phyloP scores from a whole-genome alignment of 2,113 vertebrate species.

The Seriola dumerili region DNA sequence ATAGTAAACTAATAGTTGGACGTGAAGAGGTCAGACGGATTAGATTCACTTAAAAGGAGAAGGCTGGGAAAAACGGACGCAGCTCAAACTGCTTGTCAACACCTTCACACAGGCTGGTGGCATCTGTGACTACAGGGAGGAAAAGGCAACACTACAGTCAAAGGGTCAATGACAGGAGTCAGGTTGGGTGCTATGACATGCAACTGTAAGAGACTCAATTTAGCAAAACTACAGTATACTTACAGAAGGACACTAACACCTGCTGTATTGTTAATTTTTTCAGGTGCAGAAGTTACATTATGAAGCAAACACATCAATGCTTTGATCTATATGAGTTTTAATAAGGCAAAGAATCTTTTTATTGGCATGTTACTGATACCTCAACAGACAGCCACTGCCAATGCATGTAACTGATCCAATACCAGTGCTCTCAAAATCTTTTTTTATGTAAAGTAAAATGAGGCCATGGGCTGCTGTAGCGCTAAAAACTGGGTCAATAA shows the following conservation, averaged over 20 bases:
- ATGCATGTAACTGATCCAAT: no score
- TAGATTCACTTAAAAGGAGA: conserved; percentile 77
- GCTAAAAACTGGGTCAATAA: neutral
- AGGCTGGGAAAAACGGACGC: conserved; percentile 64
- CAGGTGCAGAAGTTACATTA: no score
- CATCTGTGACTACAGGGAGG: conserved; percentile 3
- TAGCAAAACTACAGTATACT: neutral
- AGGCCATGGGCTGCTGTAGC: neutral
- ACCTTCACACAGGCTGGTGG: conserved; percentile 26
- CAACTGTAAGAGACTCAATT: neutral
- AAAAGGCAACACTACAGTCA: neutral
- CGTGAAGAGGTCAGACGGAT: conserved; percentile 79
- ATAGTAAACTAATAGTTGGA: conserved; percentile 80
- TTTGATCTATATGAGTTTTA: no score
- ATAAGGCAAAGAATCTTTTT: neutral
- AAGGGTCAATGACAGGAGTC: neutral
- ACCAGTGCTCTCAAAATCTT: neutral
- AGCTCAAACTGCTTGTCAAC: conserved; percentile 60
- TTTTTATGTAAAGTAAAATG: neutral
- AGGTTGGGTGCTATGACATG: neutral
- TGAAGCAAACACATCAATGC: neutral
- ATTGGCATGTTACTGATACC: neutral
- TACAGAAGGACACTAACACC: neutral
- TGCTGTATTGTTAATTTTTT: neutral
- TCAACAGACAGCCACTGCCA: no score